These are phyloP conservation scores for Rutpela maculata DNA, from an alignment of 2,888 invertebrate species.

Conservation along the genomic window DNA sequence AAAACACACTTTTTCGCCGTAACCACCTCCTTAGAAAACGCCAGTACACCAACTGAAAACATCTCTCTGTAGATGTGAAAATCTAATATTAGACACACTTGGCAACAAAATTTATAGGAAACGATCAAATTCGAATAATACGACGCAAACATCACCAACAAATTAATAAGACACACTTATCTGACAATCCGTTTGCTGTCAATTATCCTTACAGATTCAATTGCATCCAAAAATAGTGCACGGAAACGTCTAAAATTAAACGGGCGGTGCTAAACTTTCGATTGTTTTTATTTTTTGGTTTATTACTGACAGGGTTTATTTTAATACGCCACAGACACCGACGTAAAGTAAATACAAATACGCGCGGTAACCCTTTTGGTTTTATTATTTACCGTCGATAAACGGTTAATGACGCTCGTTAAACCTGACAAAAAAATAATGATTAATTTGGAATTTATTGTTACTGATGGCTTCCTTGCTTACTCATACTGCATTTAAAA, in stretches of 20 bases:
- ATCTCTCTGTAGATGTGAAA: conserved; percentile 47
- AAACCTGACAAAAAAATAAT: conserved; percentile 13
- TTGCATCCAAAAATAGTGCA: conserved; percentile 23
- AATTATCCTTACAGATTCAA: not conserved
- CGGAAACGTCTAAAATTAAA: conserved; percentile 36
- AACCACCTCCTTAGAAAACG: conserved; percentile 49
- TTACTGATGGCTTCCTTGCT: too few species aligned
- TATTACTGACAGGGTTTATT: conserved; percentile 20
- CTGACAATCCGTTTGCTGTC: not conserved
- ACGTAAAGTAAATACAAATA: not conserved
- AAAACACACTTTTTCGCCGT: conserved; percentile 45
- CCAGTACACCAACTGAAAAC: conserved; percentile 49
- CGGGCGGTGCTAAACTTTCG: conserved; percentile 20
- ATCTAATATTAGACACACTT: conserved; percentile 62
- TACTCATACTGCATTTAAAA: too few species aligned
- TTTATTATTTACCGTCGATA: not conserved
- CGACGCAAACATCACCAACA: conserved; percentile 19
- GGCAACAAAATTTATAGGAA: conserved; percentile 59
- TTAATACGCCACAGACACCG: conserved; percentile 11
- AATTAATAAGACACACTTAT: conserved; percentile 5
- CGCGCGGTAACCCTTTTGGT: not conserved
- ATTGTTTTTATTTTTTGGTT: conserved; percentile 17
- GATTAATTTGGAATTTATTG: not conserved
- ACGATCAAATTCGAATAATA: conserved; percentile 41
- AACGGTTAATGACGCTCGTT: conserved; percentile 11